Base-by-base conservation (phyloP, 1,140 invertebrate genomes). In the Pectinophora gossypiella region DNA sequence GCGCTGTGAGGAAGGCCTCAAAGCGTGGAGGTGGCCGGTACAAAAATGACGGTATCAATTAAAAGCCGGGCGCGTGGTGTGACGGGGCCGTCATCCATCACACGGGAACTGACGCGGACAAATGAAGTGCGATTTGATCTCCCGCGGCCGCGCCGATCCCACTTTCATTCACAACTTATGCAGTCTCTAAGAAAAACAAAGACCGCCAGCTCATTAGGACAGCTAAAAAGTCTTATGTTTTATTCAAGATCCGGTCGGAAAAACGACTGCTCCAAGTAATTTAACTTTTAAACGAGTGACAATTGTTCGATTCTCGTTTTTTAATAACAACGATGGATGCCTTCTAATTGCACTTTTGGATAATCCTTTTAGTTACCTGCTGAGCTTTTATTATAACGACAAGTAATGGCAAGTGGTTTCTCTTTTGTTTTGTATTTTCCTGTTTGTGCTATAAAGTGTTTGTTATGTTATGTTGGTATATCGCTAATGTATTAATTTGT, bases 51-150 rank as follows among this genome's bases (percentile, higher is more conserved):
- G 63, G 69, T 79, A 81, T 81, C 77, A 82, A 82, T 85, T 81
- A 81, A 83, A 81, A 80, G 74, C 61, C 61, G 68, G 65, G 62
- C 63, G 63, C 53, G 65, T 57, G 51, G 46, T 51, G n/a, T n/a
- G n/a, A n/a, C n/a, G n/a, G n/a, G 46, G 56, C 56, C 63, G 61
- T 61, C 71, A 77, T 77, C 69, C 59, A 74, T 77, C 68, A 77
- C 56, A 60, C 52, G 54, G 59, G 45, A 58, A 12, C 56, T 82
- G 82, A 84, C 80, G 68, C 66, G 69, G 78, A 86, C 78, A 86
- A 86, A 86, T 86, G 76, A 78, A 86, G 72, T 84, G 78, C 76
- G 73, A 86, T 86, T 77, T 84, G 76, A 81, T 84, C 36, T 6
- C 5, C 5, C 36, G 36, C 36, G 1, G 3, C n/a, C 36, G 7